phyloP scores from a whole-genome alignment of 2,797 vertebrate species.

The Tiaroga cobitis region DNA sequence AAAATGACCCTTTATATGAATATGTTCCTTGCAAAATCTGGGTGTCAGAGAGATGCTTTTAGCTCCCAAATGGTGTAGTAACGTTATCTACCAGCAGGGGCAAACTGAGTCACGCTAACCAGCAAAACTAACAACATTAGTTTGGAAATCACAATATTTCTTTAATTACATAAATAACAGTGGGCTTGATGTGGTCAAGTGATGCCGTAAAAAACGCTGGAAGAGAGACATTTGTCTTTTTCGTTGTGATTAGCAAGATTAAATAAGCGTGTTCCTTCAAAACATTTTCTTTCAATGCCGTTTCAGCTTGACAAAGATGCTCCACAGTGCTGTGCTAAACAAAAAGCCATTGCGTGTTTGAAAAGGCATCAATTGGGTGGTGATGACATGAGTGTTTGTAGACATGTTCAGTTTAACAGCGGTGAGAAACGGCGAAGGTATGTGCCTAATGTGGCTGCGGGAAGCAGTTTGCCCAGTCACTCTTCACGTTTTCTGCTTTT shows the following conservation, averaged over 20 bases:
- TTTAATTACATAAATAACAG: slow-evolving; percentile 9
- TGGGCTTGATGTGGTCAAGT: slow-evolving; percentile 14
- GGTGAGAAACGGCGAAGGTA: slow-evolving; percentile 3
- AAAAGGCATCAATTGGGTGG: slow-evolving; percentile 12
- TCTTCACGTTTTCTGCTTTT: slow-evolving; percentile 48
- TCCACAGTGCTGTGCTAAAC: not conserved
- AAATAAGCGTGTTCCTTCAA: slow-evolving; percentile 30
- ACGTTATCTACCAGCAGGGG: not conserved
- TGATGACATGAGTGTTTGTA: slow-evolving; percentile 35
- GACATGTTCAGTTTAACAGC: slow-evolving; percentile 10
- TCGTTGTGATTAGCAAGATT: slow-evolving; percentile 11
- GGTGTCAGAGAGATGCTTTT: not conserved
- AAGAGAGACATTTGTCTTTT: slow-evolving; percentile 6
- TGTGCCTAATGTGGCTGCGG: slow-evolving; percentile 28
- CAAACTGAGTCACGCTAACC: not conserved
- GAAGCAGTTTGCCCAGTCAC: slow-evolving; percentile 47
- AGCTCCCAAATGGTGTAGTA: not conserved
- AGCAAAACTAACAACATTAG: not conserved
- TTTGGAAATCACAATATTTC: slow-evolving; percentile 14
- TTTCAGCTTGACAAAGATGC: slow-evolving; percentile 11
- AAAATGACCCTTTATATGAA: not conserved
- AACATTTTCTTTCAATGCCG: slow-evolving; percentile 28
- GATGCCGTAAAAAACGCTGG: not conserved
- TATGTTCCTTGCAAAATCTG: not conserved
- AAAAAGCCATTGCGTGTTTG: slow-evolving; percentile 21